Evolutionary conservation across 1,140 invertebrate genomes (phyloP), one percentile per base, ranked within the genome.

Genomic region (Bathynomus jamesi): DNA sequence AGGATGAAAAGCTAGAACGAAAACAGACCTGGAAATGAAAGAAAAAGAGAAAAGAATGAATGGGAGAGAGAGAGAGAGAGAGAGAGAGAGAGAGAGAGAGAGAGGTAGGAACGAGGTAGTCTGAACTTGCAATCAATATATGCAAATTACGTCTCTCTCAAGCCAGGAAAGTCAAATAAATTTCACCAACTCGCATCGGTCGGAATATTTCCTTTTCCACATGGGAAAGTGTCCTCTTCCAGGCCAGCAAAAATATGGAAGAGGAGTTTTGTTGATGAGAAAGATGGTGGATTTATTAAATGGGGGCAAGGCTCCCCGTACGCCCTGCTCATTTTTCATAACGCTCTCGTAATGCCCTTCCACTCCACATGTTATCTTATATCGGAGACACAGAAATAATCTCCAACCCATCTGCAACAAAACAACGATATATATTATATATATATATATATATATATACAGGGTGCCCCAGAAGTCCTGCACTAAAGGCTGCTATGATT

Each of bases 251-350:
- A 53, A 53, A 53, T 53, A 53, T 11, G 21, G 21, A 11, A 17
- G 40, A 53, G 40, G 40, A 53, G 40, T 53, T 53, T 53, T 11
- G 40, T 53, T 53, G 40, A 53, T 53, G 40, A 53, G 40, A 53
- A 53, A 53, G 40, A 53, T 53, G 40, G 40, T 53, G 40, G 40
- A 53, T 53, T 53, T 53, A 53, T 53, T 53, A 53, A 53, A 53
- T 53, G 40, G 40, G 40, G 40, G 13, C 40, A n/a, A n/a, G n/a
- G n/a, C n/a, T n/a, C n/a, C n/a, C n/a, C n/a, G n/a, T n/a, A n/a
- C n/a, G n/a, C n/a, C n/a, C n/a, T n/a, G 21, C 40, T 53, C 40
- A 53, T 53, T 53, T 53, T 53, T 53, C 40, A 53, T 53, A 53
- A 17, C 21, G 40, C 40, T 21, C 21, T n/a, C n/a, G n/a, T n/a